phyloP scores from a whole-genome alignment of 2,888 invertebrate species.

The Parelbella ahira region DNA sequence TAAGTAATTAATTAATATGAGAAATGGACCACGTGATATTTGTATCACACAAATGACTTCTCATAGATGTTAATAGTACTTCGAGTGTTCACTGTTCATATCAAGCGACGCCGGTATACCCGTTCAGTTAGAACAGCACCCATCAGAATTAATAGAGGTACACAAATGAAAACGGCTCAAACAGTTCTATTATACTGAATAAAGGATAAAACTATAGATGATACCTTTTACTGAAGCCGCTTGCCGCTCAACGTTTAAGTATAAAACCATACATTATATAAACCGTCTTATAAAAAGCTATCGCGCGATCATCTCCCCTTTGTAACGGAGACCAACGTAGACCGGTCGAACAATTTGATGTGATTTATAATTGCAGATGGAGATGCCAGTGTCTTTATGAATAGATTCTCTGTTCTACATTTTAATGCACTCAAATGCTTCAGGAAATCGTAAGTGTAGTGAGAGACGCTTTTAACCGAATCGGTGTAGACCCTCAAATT shows the following conservation, averaged over 20 bases:
- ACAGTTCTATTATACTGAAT: conserved; percentile 32
- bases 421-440: conserved; percentile 40
- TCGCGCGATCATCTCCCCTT: neutral
- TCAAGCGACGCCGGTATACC: conserved; percentile 4
- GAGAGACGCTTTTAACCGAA: conserved; percentile 21
- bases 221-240: conserved; percentile 44
- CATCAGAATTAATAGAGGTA: conserved; percentile 34
- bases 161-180: conserved; percentile 27
- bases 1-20: neutral
- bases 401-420: conserved; percentile 39
- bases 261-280: conserved; percentile 39
- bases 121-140: neutral
- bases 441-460: conserved; percentile 33
- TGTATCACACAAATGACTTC: conserved; percentile 2
- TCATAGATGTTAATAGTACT: conserved; percentile 17
- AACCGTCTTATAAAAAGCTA: conserved; percentile 7
- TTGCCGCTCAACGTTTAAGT: conserved; percentile 38
- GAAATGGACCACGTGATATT: conserved; percentile 2
- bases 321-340: conserved; percentile 23
- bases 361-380: conserved; percentile 38
- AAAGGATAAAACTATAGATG: conserved; percentile 46
- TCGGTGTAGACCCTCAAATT: conserved; percentile 21
- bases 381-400: conserved; percentile 38
- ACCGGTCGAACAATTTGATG: conserved; percentile 39
- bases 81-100: too few species aligned